These are phyloP conservation scores for Brachyistius frenatus DNA, from an alignment of 2,113 vertebrate species.

Conservation along the genomic window DNA sequence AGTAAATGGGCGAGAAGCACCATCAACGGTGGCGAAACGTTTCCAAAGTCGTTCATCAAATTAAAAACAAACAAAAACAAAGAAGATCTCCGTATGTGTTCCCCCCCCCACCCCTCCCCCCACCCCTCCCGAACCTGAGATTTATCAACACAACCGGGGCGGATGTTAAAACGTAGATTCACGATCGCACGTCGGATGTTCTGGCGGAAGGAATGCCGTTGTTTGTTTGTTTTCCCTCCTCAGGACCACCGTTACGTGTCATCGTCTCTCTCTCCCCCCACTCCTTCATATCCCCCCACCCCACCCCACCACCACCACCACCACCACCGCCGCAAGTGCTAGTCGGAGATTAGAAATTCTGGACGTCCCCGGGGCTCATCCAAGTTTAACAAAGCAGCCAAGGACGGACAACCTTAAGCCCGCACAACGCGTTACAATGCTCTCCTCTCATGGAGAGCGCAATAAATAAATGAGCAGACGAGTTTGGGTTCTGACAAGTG, in stretches of 20 bases:
- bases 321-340: slow-evolving; percentile 13
- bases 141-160: slow-evolving; percentile 46
- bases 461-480: slow-evolving; percentile 86
- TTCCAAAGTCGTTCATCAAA: slow-evolving; percentile 40
- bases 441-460: slow-evolving; percentile 69
- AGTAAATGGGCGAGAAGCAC: slow-evolving; percentile 18
- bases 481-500: slow-evolving; percentile 84
- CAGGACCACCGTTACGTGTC: slow-evolving; percentile 68
- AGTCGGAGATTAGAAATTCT: slow-evolving; percentile 59
- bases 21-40: slow-evolving; percentile 52
- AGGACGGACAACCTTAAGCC: slow-evolving; percentile 69
- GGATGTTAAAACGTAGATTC: slow-evolving; percentile 54
- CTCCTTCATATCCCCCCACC: no score
- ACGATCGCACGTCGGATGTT: slow-evolving; percentile 28
- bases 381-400: slow-evolving; percentile 71
- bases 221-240: slow-evolving; percentile 65
- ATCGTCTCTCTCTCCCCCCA: neutral
- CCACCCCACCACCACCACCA: no score
- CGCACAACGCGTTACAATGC: slow-evolving; percentile 45
- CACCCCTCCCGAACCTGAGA: slow-evolving; percentile 4
- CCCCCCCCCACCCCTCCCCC: no score
- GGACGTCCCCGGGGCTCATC: slow-evolving; percentile 61
- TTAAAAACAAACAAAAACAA: slow-evolving; percentile 43
- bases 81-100: slow-evolving; percentile 31
- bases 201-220: slow-evolving; percentile 56